Evolutionary conservation across 2,888 invertebrate genomes (phyloP), one percentile per base, ranked within the genome.

Genomic region (Himalopsyche tibetana): DNA sequence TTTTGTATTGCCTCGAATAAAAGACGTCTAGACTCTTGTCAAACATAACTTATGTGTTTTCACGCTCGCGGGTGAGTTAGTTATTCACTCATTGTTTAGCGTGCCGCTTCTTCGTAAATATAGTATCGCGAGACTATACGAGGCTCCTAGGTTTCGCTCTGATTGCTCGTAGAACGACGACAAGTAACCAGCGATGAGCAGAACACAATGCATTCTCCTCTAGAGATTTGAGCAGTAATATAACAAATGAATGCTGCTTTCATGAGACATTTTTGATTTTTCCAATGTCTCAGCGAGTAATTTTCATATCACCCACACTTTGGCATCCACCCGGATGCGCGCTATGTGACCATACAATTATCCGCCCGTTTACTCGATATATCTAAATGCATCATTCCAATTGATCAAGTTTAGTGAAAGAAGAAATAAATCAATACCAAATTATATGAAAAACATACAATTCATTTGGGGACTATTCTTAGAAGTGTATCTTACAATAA

Each of bases 21-120:
- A 83, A 86, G 86, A 45, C 83, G 86, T 86, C 86, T 86, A 86
- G 86, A 86, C 86, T 86, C 69, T 85, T 82, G 74, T 80, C 83
- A 83, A 86, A 86, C 83, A 86, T 83, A 86, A 83, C 82, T 85
- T 80, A 55, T 81, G 82, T 85, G 80, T 85, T 82, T 82, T 82
- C 74, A 74, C 51, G 82, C 82, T 85, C 79, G 80, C 82, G 82
- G 80, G 19, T 82, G 79, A 51, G 85, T 69, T 82, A 85, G 85
- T 69, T 82, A 85, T 85, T 82, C 80, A 80, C 63, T 80, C 55
- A 69, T 84, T 79, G 55, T 84, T 36, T 84, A 55, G 51, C 56
- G 80, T 63, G 80, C 28, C 51, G 36, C 55, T 40, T 19, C 80
- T 40, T 80, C 80, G 42, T 45, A 40, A 38, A 15, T 40, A n/a